A percentile compares a stretch with the other conserved stretches of the same genome.
phyloP scores from a whole-genome alignment of 2,888 invertebrate genomes.

The Rotaria sp. region DNA sequence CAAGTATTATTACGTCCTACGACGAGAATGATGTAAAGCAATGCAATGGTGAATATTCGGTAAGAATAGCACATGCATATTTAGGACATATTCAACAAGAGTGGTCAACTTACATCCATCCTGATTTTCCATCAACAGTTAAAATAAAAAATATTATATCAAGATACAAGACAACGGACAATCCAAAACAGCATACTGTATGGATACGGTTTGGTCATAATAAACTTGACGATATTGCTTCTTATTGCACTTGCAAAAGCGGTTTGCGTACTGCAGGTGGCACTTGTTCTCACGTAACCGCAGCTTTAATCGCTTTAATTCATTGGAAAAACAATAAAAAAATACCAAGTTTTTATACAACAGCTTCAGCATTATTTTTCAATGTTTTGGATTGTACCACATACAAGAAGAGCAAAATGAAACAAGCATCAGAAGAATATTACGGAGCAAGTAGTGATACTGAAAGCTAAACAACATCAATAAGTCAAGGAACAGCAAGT shows the following conservation, averaged over 20 bases:
- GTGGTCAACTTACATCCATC: background rate
- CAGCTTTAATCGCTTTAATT: background rate
- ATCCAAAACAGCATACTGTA: background rate
- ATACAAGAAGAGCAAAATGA: background rate
- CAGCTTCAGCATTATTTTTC: background rate
- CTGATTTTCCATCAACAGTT: background rate
- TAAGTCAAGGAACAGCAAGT: no score
- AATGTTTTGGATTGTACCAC: background rate
- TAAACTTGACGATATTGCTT: slow-evolving; percentile 9
- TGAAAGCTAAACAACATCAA: no score
- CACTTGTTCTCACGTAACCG: background rate
- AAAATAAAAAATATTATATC: slow-evolving; percentile 2
- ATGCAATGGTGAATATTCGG: background rate
- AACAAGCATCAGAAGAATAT: no score
- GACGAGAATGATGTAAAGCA: background rate
- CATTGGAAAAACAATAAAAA: background rate
- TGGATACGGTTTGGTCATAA: background rate
- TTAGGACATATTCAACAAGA: background rate
- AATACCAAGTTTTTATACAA: background rate
- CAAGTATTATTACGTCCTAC: background rate
- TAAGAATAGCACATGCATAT: background rate
- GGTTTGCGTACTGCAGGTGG: background rate
- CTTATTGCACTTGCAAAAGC: background rate
- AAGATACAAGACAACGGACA: background rate
- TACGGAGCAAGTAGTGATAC: no score